A percentile compares a stretch with the other conserved stretches of the same genome.
Evolutionary conservation across 2,113 vertebrate genomes (phyloP).

Genomic region (western clawed frog (Xenopus tropicalis)): DNA sequence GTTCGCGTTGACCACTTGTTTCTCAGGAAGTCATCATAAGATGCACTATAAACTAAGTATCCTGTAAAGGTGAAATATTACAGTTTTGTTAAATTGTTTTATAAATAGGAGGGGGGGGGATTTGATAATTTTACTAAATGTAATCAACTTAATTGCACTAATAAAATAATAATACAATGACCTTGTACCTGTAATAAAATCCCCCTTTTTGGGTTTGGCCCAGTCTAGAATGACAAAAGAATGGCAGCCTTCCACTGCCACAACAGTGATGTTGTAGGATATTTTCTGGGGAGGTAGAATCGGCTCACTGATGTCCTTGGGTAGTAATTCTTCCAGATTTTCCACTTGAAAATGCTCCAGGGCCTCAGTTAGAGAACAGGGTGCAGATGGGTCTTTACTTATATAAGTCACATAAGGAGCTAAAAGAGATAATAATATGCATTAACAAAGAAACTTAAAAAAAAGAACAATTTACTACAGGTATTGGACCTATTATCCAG

Average conservation of each 20-base stretch:
- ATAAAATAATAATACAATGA: no score
- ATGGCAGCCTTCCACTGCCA: constrained; percentile 95
- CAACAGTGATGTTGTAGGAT: constrained; percentile 89
- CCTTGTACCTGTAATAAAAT: constrained; percentile 86
- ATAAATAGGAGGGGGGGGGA: no score
- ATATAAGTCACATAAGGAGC: constrained; percentile 96
- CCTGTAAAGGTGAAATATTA: constrained; percentile 60
- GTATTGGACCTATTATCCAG: no score
- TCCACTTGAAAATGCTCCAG: constrained; percentile 95
- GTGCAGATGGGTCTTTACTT: constrained; percentile 83
- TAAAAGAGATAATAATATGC: constrained; percentile 51
- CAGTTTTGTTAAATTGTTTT: neutral
- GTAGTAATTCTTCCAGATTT: constrained; percentile 78
- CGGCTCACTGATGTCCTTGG: constrained; percentile 67
- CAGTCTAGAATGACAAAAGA: constrained; percentile 97
- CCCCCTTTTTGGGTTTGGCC: constrained; percentile 78
- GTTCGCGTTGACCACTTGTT: constrained; percentile 86
- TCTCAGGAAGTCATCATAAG: constrained; percentile 91
- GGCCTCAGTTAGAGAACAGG: constrained; percentile 93
- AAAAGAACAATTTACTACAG: neutral
- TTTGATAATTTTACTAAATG: no score
- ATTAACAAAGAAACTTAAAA: neutral
- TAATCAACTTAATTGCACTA: no score
- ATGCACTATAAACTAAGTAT: constrained; percentile 92
- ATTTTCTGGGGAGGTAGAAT: constrained; percentile 68